These are phyloP conservation scores for Sarcophaga variegata DNA, from an alignment of 2,888 invertebrate species.

Conservation along the genomic window DNA sequence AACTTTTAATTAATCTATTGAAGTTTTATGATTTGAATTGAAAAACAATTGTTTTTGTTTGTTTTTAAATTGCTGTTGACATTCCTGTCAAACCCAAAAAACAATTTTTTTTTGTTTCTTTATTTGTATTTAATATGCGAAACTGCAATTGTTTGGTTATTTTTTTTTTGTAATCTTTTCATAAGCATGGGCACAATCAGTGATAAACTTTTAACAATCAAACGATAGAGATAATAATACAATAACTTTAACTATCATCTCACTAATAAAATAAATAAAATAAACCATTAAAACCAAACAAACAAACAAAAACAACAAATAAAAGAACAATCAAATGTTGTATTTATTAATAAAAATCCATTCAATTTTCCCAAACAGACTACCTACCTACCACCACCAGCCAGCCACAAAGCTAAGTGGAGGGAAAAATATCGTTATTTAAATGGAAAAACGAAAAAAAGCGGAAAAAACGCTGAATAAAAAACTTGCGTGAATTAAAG, in stretches of 20 bases:
- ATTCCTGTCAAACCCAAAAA: conserved; percentile 55
- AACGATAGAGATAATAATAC: conserved; percentile 45
- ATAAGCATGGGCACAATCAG: conserved; percentile 34
- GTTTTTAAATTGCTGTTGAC: conserved; percentile 45
- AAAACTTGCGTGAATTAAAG: conserved; percentile 64
- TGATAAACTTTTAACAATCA: conserved; percentile 67
- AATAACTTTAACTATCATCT: conserved; percentile 58
- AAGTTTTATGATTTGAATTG: not conserved
- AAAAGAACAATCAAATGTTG: conserved; percentile 4
- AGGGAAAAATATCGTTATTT: no score
- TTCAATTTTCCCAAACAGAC: conserved; percentile 38
- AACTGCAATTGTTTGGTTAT: not conserved
- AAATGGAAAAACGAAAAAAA: not conserved
- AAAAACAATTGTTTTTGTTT: not conserved
- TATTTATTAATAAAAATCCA: conserved; percentile 34
- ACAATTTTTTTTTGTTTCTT: not conserved
- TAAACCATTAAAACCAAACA: not conserved
- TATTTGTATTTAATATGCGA: not conserved
- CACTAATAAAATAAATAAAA: conserved; percentile 45
- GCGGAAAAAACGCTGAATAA: not conserved
- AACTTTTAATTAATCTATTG: no score
- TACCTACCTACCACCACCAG: not conserved
- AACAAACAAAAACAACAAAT: conserved; percentile 4
- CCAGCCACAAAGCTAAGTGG: not conserved
- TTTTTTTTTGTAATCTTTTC: not conserved